Evolutionary conservation across 2,888 invertebrate genomes (phyloP), one percentile per base, ranked within the genome.

Genomic region (Luperina nickerlii): DNA sequence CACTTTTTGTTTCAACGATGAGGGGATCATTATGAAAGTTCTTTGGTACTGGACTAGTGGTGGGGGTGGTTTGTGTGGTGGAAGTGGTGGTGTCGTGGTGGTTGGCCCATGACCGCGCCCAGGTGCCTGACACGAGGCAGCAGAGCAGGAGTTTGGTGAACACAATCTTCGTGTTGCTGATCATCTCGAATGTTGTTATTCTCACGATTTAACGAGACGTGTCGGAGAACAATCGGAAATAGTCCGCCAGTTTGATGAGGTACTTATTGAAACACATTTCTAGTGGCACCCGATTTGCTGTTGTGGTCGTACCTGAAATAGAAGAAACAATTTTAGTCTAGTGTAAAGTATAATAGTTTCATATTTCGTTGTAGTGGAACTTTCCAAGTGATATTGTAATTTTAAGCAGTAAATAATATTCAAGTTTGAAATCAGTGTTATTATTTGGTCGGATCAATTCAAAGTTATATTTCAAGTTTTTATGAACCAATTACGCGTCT

Each of bases 1-100:
- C 99, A 90, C 98, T 98, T 87, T 98, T 98, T 45, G 99, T 99
- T 94, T 98, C 98, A 70, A 99, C 98, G 76, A 98, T 98, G 83
- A 98, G 97, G 0, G 98, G 98, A 94, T 98, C 98, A 93, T 97
- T 97, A 90, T 97, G 97, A 86, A 97, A 95, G 88, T 97, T 97
- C 90, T 96, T 97, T 77, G 97, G 97, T 76, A 92, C 91, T 11
- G 94, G 94, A 83, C 94, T 96, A 66, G 97, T 97, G 27, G 96
- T 97, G 3, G 97, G 96, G 18, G 97, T 96, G 0, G 96, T 96
- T 88, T 96, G 95, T 24, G 97, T 97, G 1, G 97, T 96, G 11
- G 97, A 96, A 2, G 97, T 97, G 11, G 97, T 97, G 0, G 97
- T 97, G 82, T 97, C 97, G 88, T 97, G 97, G 87, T 96, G 97